These are phyloP conservation scores for Caradrina clavipalpis DNA, from an alignment of 2,888 invertebrate genomes.

Conservation along the genomic window DNA sequence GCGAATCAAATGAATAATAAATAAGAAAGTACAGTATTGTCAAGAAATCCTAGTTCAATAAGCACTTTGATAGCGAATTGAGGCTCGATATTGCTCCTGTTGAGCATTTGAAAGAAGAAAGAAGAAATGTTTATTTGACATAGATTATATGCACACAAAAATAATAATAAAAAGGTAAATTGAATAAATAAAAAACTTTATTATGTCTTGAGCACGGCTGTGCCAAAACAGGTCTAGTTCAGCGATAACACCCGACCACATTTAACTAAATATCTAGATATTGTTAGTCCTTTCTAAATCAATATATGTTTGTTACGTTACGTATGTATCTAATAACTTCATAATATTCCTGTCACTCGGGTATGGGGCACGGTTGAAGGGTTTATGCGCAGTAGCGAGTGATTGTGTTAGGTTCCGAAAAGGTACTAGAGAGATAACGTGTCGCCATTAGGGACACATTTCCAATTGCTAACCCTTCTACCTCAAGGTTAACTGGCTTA, in stretches of 20 bases:
- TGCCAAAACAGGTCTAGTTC: no score
- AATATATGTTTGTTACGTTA: slow-evolving; percentile 8
- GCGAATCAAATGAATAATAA: no score
- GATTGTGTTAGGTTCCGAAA: slow-evolving; percentile 38
- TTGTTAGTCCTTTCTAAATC: slow-evolving; percentile 12
- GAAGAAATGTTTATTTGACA: no score
- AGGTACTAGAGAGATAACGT: slow-evolving; percentile 25
- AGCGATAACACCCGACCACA: no score
- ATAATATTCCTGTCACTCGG: slow-evolving; percentile 3
- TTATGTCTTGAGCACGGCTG: no score
- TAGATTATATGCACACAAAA: no score
- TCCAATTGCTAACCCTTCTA: slow-evolving; percentile 52
- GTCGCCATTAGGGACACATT: slow-evolving; percentile 47
- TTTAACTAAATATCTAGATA: neutral
- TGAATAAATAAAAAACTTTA: no score
- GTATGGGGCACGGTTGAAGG: slow-evolving; percentile 8
- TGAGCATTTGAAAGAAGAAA: neutral
- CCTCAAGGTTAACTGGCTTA: slow-evolving; percentile 24
- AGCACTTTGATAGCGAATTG: neutral
- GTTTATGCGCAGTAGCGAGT: slow-evolving; percentile 2
- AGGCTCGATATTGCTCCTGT: slow-evolving; percentile 2
- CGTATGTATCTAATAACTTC: slow-evolving; percentile 3
- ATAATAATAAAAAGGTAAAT: no score
- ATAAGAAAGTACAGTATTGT: no score
- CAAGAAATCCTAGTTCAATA: neutral